Conservation (phyloP, 1,140 invertebrate species). For the Thaumetopoea pityocampa region DNA sequence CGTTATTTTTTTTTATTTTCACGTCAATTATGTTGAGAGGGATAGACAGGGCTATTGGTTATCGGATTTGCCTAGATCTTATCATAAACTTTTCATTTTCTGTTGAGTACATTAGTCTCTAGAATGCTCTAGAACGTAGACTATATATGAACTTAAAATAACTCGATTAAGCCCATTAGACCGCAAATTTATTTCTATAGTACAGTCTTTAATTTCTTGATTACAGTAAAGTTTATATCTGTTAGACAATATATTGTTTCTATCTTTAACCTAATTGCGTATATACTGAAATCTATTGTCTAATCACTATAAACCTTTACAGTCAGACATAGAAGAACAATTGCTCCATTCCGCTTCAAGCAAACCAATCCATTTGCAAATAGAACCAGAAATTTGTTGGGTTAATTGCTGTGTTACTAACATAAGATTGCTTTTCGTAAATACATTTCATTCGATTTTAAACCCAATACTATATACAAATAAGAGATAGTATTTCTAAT, state of each 20-base stretch:
- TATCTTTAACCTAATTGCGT: too few species aligned
- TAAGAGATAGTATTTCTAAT: constrained; percentile 5
- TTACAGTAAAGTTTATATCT: not conserved
- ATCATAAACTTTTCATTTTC: too few species aligned
- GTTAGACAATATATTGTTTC: constrained; percentile 2
- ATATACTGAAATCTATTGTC: too few species aligned
- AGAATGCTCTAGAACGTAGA: too few species aligned
- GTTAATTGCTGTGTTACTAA: constrained; percentile 39
- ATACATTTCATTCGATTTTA: constrained; percentile 2
- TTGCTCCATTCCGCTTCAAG: constrained; percentile 38
- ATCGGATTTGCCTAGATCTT: too few species aligned
- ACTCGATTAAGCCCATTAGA: too few species aligned
- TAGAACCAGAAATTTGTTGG: constrained; percentile 38
- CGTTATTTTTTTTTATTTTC: too few species aligned
- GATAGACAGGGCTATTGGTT: too few species aligned
- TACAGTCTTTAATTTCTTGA: not conserved
- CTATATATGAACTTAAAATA: too few species aligned
- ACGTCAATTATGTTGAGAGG: too few species aligned
- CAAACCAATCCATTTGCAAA: constrained; percentile 52
- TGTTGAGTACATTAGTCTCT: too few species aligned
- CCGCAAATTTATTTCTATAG: too few species aligned
- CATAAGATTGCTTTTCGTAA: not conserved
- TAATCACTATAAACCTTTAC: constrained; percentile 24
- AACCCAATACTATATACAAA: constrained; percentile 2
- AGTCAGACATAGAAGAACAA: constrained; percentile 37